A percentile compares a stretch with the other conserved stretches of the same genome.
Conservation (phyloP, 2,797 vertebrate genomes). For the Diplodus sargus region DNA sequence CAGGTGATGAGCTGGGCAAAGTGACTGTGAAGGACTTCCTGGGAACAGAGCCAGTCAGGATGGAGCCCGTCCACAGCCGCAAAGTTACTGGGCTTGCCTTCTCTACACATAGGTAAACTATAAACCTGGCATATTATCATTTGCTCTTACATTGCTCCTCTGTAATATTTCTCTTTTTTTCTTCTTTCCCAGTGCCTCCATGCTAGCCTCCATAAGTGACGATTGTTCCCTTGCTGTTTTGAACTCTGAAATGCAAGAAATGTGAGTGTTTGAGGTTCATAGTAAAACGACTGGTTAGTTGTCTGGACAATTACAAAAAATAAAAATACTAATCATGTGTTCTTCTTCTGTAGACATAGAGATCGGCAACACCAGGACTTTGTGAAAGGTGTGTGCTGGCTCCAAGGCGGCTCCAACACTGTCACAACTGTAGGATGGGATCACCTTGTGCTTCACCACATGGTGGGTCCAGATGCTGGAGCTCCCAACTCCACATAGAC, state of each 20-base stretch:
- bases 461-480: constrained; percentile 60
- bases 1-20: constrained; percentile 92
- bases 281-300: neutral
- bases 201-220: constrained; percentile 93
- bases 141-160: neutral
- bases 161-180: neutral
- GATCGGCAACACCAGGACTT: constrained; percentile 92
- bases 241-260: constrained; percentile 87
- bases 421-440: constrained; percentile 97
- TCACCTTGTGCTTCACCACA: constrained; percentile 95
- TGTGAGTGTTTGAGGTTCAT: constrained; percentile 84
- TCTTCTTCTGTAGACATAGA: constrained; percentile 84
- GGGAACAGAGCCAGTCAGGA: constrained; percentile 79
- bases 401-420: constrained; percentile 83
- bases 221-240: constrained; percentile 94
- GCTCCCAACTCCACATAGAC: constrained; percentile 63
- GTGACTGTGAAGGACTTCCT: constrained; percentile 90
- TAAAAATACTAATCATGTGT: neutral
- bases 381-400: constrained; percentile 92
- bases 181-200: constrained; percentile 80
- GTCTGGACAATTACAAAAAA: neutral
- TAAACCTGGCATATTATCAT: neutral
- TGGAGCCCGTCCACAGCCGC: constrained; percentile 84
- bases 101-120: constrained; percentile 90
- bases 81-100: constrained; percentile 88